Conservation (phyloP, 2,888 invertebrate genomes). For the Molorchus minor region DNA sequence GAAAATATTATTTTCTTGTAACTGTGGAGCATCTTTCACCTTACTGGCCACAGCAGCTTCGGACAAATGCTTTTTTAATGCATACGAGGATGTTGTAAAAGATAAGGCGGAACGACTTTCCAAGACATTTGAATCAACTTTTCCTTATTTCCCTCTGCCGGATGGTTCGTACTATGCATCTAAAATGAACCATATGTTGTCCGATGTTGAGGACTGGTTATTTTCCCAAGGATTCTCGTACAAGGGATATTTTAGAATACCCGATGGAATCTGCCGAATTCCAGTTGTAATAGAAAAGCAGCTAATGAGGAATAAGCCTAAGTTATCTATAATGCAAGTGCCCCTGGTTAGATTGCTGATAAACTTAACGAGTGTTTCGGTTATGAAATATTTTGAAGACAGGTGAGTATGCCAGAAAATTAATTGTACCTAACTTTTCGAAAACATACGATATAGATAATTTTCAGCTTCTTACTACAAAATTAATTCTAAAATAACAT, state of each 20-base stretch:
- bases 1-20: constrained; percentile 43
- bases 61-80: constrained; percentile 57
- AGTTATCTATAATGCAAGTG: constrained; percentile 33
- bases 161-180: constrained; percentile 40
- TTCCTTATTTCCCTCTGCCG: constrained; percentile 51
- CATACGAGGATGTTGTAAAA: constrained; percentile 38
- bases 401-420: constrained; percentile 40
- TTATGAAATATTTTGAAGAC: constrained; percentile 42
- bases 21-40: constrained; percentile 40
- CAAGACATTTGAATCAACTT: constrained; percentile 26
- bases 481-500: too few relatives aligned
- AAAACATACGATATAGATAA: too few relatives aligned
- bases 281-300: constrained; percentile 27
- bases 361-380: constrained; percentile 48
- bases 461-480: too few relatives aligned
- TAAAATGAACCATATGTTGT: constrained; percentile 49
- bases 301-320: constrained; percentile 28
- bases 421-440: too few relatives aligned
- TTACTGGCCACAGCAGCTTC: constrained; percentile 47
- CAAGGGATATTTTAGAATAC: constrained; percentile 50
- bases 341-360: constrained; percentile 54
- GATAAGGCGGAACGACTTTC: neutral
- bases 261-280: constrained; percentile 46
- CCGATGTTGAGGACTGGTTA: constrained; percentile 60
- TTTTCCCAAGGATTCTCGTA: constrained; percentile 54